Evolutionary conservation across 1,140 invertebrate genomes (phyloP).

Genomic region (Sitobion miscanthi): DNA sequence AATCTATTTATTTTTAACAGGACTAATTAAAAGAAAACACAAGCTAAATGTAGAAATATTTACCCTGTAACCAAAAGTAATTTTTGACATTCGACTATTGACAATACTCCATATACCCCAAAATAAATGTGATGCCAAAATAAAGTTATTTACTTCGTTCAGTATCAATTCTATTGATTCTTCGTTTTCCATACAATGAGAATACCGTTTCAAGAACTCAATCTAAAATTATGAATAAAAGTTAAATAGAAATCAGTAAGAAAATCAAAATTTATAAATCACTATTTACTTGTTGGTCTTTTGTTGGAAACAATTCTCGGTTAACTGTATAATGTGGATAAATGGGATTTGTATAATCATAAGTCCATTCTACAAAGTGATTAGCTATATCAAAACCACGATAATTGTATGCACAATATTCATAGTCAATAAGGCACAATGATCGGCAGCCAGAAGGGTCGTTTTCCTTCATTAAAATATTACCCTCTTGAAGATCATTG

Average conservation of each 20-base stretch:
- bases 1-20: background rate
- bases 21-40: background rate
- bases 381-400: slow-evolving; percentile 95
- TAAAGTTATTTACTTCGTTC: slow-evolving; percentile 81
- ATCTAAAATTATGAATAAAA: slow-evolving; percentile 1
- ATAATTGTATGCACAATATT: slow-evolving; percentile 94
- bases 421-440: slow-evolving; percentile 87
- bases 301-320: slow-evolving; percentile 72
- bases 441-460: slow-evolving; percentile 47
- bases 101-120: slow-evolving; percentile 92
- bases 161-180: slow-evolving; percentile 64
- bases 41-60: slow-evolving; percentile 61
- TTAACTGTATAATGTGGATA: slow-evolving; percentile 80
- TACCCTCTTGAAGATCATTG: slow-evolving; percentile 96
- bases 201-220: slow-evolving; percentile 60
- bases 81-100: slow-evolving; percentile 84
- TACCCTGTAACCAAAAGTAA: slow-evolving; percentile 95
- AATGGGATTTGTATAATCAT: slow-evolving; percentile 82
- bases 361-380: slow-evolving; percentile 94
- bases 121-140: slow-evolving; percentile 88
- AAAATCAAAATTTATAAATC: background rate
- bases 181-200: slow-evolving; percentile 55
- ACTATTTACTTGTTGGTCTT: slow-evolving; percentile 77
- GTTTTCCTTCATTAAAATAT: slow-evolving; percentile 63
- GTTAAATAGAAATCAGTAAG: background rate